phyloP scores from a whole-genome alignment of 2,888 invertebrate genomes.

The Brachylomia viminalis region DNA sequence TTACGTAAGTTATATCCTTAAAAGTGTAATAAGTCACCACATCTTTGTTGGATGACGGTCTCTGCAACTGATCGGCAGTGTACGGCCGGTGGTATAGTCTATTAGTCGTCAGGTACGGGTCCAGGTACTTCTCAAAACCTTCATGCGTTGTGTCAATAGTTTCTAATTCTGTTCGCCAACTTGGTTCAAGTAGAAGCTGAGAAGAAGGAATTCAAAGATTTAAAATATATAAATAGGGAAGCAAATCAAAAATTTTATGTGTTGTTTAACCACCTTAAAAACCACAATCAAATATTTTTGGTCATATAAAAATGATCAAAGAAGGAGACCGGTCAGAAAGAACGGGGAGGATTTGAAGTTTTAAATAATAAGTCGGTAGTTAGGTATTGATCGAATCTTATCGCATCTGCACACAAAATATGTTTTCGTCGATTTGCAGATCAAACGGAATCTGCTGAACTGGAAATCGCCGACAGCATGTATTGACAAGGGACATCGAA shows the following conservation, averaged over 20 bases:
- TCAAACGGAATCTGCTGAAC: neutral
- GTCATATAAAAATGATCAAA: neutral
- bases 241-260: neutral
- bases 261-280: neutral
- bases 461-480: too few species aligned
- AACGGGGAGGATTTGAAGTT: neutral
- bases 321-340: too few species aligned
- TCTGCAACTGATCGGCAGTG: conserved; percentile 80
- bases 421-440: neutral
- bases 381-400: neutral
- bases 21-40: conserved; percentile 84
- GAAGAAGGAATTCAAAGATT: neutral
- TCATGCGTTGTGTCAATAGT: conserved; percentile 84
- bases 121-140: conserved; percentile 84
- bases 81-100: conserved; percentile 83
- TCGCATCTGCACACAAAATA: neutral
- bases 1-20: conserved; percentile 82
- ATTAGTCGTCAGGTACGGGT: conserved; percentile 85
- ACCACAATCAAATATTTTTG: neutral
- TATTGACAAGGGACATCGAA: neutral
- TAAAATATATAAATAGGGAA: too few species aligned
- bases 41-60: conserved; percentile 78
- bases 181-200: conserved; percentile 75
- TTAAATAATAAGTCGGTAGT: neutral
- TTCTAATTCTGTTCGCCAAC: conserved; percentile 77